Evolutionary conservation across 2,888 invertebrate genomes (phyloP).

Genomic region (Trissolcus brochymenae): DNA sequence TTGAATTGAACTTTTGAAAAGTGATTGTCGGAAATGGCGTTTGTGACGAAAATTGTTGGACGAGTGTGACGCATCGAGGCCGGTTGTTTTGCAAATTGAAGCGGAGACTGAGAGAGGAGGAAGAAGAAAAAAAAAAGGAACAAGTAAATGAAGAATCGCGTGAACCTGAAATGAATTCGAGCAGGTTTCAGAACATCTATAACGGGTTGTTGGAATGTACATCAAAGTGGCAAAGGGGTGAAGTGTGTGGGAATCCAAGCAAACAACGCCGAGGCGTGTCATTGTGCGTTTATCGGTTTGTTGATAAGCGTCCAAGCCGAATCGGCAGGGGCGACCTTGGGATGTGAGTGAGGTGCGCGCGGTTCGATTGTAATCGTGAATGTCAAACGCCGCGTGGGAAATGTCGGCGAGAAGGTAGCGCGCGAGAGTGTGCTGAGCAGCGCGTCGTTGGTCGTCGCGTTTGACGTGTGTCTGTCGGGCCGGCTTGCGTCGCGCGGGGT

Average conservation of each 20-base stretch:
- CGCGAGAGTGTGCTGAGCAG: conserved; percentile 39
- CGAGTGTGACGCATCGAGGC: too few species aligned
- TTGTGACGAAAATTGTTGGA: too few species aligned
- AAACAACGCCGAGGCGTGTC: conserved; percentile 67
- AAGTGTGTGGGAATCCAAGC: conserved; percentile 62
- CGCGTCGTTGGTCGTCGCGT: conserved; percentile 11
- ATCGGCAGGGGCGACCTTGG: background rate
- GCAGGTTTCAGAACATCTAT: conserved; percentile 9
- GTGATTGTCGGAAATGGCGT: too few species aligned
- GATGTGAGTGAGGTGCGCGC: background rate
- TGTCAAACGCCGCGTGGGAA: conserved; percentile 53
- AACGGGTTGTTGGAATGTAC: conserved; percentile 14
- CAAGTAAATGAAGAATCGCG: background rate
- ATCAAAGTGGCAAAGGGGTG: conserved; percentile 2
- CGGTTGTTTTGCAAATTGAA: background rate
- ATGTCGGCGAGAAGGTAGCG: conserved; percentile 28
- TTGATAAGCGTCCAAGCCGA: background rate
- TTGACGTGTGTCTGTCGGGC: conserved; percentile 23
- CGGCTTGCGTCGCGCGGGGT: conserved; percentile 23
- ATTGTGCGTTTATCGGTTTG: too few species aligned
- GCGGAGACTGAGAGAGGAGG: background rate
- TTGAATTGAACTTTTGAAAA: too few species aligned
- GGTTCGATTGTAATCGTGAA: background rate
- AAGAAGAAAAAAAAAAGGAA: background rate
- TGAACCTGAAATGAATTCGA: conserved; percentile 1